Evolutionary conservation across 2,797 vertebrate species (phyloP), one percentile per base, ranked within the genome.

Genomic region (Balearica regulorum): DNA sequence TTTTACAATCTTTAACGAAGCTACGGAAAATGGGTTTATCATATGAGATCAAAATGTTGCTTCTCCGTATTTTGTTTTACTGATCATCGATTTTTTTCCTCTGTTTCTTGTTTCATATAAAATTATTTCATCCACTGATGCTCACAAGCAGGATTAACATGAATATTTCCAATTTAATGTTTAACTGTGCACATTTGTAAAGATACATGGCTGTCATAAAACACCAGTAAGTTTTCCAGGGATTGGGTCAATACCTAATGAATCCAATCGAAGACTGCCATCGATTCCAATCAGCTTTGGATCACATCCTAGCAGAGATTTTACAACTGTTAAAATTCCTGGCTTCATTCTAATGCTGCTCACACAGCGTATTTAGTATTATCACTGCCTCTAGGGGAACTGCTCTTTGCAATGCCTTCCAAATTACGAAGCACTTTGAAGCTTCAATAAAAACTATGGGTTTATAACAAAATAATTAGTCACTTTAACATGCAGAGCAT

Each of bases 391-490:
- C 73, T 66, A 62, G 73, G 60, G 28, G 13, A 91, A 19, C 8
- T 54, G 66, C 44, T 87, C 33, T 62, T n/a, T 86, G 22, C 46
- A 84, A 39, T 37, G 51, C 17, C 64, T 92, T 88, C 31, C 25
- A 66, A 68, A 64, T 81, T 51, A 51, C 37, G 44, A 88, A 93
- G 29, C 26, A 58, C 65, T 94, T 68, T 25, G 66, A 95, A 92
- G 78, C 11, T 57, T 82, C 89, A 77, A 39, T 73, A 92, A 95
- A 94, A 94, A 90, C 70, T 70, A 61, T 15, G 46, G 9, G 2
- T 46, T 94, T 77, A 44, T 77, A 70, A 87, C 48, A 93, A 91
- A 90, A 89, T 83, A 91, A 86, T 96, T 92, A 73, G 26, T 80
- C 61, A 43, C 3, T 7, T 10, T 21, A 92, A 69, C 21, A 72